Conservation (phyloP, 2,797 vertebrate species). For the Sebastes trivittatus region DNA sequence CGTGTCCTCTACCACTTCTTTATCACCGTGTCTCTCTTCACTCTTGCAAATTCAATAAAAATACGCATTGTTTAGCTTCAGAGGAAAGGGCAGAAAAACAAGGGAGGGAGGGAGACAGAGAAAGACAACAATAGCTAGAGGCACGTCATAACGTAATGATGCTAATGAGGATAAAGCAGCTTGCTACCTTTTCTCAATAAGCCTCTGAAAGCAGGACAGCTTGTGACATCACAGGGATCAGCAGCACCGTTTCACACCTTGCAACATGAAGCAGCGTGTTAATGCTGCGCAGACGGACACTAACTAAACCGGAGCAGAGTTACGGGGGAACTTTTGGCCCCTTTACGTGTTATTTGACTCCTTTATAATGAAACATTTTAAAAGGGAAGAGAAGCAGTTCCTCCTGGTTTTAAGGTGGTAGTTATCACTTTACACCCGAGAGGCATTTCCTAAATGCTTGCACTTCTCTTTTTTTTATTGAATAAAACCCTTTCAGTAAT, state of each 20-base stretch:
- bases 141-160: conserved; percentile 54
- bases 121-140: conserved; percentile 53
- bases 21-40: background rate
- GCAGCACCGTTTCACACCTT: conserved; percentile 29
- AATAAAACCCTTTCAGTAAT: background rate
- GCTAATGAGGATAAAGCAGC: conserved; percentile 73
- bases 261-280: conserved; percentile 1
- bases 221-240: conserved; percentile 66
- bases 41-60: background rate
- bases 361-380: background rate
- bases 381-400: conserved; percentile 1
- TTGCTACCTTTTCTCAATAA: conserved; percentile 65
- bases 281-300: background rate
- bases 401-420: background rate
- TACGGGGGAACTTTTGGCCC: background rate
- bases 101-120: background rate
- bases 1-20: background rate
- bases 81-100: background rate
- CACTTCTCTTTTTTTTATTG: background rate
- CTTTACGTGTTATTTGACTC: background rate
- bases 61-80: background rate
- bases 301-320: background rate
- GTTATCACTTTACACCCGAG: background rate
- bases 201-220: conserved; percentile 71
- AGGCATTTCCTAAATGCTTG: background rate